Percentiles rank a stretch among this genome's conserved stretches.
These are phyloP conservation scores for Monochamus alternatus DNA, from an alignment of 2,888 invertebrate genomes.

Conservation along the genomic window DNA sequence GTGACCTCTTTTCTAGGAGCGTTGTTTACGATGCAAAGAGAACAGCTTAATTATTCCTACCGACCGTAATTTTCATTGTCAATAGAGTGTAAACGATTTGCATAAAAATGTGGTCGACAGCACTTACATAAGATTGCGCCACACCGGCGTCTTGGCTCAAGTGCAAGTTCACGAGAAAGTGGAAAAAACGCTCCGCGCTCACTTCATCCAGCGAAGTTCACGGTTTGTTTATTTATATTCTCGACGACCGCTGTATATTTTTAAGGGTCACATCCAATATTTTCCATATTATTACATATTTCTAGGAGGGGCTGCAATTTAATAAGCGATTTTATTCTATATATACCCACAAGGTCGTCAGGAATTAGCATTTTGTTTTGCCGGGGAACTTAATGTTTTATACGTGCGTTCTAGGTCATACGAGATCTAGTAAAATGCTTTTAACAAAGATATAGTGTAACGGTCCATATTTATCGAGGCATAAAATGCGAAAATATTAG, in stretches of 20 bases:
- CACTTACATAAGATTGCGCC: conserved; percentile 54
- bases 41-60: conserved; percentile 46
- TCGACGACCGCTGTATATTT: background rate
- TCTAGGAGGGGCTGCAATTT: background rate
- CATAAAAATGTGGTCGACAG: conserved; percentile 60
- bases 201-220: conserved; percentile 50
- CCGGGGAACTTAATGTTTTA: background rate
- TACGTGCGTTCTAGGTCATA: too few species aligned
- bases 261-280: background rate
- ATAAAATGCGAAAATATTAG: too few species aligned
- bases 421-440: too few species aligned
- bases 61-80: conserved; percentile 55
- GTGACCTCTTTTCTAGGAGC: background rate
- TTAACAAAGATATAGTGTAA: too few species aligned
- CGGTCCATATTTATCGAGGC: too few species aligned
- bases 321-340: background rate
- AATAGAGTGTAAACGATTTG: conserved; percentile 56
- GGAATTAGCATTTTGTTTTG: background rate
- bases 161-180: conserved; percentile 55
- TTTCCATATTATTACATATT: background rate
- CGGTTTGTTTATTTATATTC: conserved; percentile 52
- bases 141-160: conserved; percentile 33
- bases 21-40: background rate
- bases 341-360: background rate
- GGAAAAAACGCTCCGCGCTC: conserved; percentile 47